Conservation (phyloP, 2,113 vertebrate species). For the Pluvialis apricaria region DNA sequence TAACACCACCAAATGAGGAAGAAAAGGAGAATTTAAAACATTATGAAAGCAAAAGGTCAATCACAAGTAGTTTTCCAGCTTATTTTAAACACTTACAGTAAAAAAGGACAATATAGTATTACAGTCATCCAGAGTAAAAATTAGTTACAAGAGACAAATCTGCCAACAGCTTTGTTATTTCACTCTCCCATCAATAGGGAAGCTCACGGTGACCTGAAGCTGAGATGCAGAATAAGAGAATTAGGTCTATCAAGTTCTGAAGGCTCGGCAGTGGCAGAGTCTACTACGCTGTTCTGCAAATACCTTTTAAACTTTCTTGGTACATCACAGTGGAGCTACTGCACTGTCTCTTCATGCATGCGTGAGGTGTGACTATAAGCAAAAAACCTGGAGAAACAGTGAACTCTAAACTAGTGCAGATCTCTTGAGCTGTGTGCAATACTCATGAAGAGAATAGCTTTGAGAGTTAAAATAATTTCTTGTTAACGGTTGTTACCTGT, state of each 20-base stretch:
- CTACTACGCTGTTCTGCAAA: neutral
- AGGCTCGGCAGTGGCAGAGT: neutral
- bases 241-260: neutral
- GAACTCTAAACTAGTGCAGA: neutral
- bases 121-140: neutral
- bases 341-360: neutral
- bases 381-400: neutral
- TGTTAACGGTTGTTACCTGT: neutral
- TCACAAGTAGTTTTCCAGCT: neutral
- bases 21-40: neutral
- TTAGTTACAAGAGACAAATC: neutral
- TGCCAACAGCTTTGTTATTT: neutral
- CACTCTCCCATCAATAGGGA: neutral
- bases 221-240: neutral
- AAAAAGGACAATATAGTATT: neutral
- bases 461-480: neutral
- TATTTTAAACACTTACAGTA: neutral
- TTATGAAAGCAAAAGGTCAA: neutral
- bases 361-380: neutral
- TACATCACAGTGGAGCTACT: neutral
- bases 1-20: neutral
- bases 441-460: neutral
- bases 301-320: neutral
- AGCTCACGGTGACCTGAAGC: neutral
- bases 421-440: neutral